Conservation (phyloP, 1,140 invertebrate genomes). For the Chymomyza costata region DNA sequence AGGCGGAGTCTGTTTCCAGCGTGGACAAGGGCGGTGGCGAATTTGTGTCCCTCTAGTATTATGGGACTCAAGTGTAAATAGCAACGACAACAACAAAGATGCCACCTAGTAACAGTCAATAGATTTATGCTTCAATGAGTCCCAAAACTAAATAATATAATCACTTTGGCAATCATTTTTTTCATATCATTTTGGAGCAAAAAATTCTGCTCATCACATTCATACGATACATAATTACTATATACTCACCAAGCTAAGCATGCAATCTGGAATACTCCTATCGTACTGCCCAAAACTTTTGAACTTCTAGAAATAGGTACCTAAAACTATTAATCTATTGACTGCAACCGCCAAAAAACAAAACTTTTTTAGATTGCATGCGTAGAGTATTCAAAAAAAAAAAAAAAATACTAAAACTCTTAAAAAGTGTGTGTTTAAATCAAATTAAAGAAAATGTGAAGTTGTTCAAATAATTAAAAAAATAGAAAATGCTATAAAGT, state of each 20-base stretch:
- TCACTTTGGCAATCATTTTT: slow-evolving; percentile 48
- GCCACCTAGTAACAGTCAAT: slow-evolving; percentile 27
- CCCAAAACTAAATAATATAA: too few species aligned
- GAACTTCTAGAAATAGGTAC: not conserved
- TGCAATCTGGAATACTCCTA: slow-evolving; percentile 8
- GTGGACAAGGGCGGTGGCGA: slow-evolving; percentile 47
- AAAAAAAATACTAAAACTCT: too few species aligned
- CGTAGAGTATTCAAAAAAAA: too few species aligned
- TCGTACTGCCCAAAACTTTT: too few species aligned
- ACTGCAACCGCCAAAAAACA: slow-evolving; percentile 31
- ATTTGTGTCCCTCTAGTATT: slow-evolving; percentile 74
- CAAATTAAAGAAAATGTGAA: too few species aligned
- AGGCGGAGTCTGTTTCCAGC: slow-evolving; percentile 23
- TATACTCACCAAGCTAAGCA: too few species aligned
- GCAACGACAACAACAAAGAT: not conserved
- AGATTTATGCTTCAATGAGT: slow-evolving; percentile 33
- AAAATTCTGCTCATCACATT: not conserved
- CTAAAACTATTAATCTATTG: slow-evolving; percentile 53
- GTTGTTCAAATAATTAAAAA: too few species aligned
- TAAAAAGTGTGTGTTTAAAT: too few species aligned
- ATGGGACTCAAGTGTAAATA: slow-evolving; percentile 72
- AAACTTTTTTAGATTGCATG: too few species aligned
- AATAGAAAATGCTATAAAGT: too few species aligned
- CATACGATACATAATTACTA: too few species aligned
- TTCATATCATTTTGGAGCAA: slow-evolving; percentile 49